phyloP scores from a whole-genome alignment of 2,888 invertebrate genomes.

The Eupithecia exiguata region DNA sequence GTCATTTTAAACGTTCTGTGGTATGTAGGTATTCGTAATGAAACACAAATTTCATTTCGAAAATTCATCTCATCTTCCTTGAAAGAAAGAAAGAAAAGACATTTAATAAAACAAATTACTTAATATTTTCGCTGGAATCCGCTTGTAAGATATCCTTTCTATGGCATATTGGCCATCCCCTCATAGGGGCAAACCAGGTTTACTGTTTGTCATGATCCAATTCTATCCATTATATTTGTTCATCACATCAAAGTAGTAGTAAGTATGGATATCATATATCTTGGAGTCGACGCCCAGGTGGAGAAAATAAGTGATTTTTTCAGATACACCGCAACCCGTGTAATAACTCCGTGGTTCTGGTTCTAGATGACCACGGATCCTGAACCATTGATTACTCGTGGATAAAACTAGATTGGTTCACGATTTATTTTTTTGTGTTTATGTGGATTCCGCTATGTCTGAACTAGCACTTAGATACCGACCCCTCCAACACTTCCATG shows the following conservation, averaged over 20 bases:
- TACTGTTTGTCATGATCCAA: not conserved
- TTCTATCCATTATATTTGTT: not conserved
- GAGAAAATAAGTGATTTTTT: not conserved
- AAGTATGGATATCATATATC: not conserved
- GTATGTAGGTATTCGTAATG: not conserved
- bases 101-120: too few species aligned
- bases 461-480: not conserved
- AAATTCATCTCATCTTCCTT: not conserved
- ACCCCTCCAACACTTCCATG: too few species aligned
- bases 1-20: not conserved
- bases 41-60: not conserved
- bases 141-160: not conserved
- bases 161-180: not conserved
- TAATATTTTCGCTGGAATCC: not conserved
- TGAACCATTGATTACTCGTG: not conserved
- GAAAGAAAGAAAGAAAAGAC: not conserved
- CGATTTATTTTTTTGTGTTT: not conserved
- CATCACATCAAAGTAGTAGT: too few species aligned
- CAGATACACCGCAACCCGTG: not conserved
- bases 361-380: too few species aligned
- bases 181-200: not conserved
- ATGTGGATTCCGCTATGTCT: not conserved
- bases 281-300: too few species aligned
- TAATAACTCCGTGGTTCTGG: too few species aligned
- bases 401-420: not conserved